Evolutionary conservation across 2,888 invertebrate genomes (phyloP).

Genomic region (Ophion costatus): DNA sequence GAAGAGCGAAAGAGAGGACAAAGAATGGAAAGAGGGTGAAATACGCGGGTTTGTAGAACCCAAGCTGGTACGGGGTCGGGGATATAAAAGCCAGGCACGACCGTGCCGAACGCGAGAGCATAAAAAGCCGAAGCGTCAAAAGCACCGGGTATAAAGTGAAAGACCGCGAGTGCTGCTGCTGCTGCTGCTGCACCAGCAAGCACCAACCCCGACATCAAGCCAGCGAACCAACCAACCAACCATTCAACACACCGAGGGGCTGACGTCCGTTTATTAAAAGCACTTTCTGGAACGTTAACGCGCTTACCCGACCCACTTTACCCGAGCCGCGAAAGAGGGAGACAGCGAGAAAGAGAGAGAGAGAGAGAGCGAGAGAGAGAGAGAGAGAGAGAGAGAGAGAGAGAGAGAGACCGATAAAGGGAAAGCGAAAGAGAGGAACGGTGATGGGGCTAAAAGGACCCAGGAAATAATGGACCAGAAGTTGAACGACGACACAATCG

Average conservation of each 20-base stretch:
- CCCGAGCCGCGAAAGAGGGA: constrained; percentile 43
- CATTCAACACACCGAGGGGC: constrained; percentile 57
- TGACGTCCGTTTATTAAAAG: constrained; percentile 76
- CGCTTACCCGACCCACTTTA: constrained; percentile 72
- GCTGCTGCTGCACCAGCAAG: constrained; percentile 29
- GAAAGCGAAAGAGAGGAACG: background rate
- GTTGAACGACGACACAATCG: constrained; percentile 52
- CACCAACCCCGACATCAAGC: constrained; percentile 57
- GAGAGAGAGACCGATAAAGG: background rate
- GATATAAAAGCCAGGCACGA: constrained; percentile 76
- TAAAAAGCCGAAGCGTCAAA: constrained; percentile 80
- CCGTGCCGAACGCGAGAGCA: constrained; percentile 73
- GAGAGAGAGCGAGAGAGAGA: background rate
- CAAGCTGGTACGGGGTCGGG: constrained; percentile 67
- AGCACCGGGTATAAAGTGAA: constrained; percentile 72
- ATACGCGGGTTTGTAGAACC: constrained; percentile 43
- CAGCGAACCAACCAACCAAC: constrained; percentile 61
- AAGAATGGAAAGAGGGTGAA: constrained; percentile 41
- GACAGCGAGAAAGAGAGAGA: constrained; percentile 22
- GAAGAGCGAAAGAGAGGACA: constrained; percentile 44
- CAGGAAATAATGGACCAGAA: constrained; percentile 50
- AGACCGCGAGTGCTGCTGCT: constrained; percentile 64
- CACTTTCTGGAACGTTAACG: constrained; percentile 74
- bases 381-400: constrained; percentile 10
- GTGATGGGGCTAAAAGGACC: constrained; percentile 12